Percentiles rank a stretch among this genome's conserved stretches.
Evolutionary conservation across 2,888 invertebrate species (phyloP).

Genomic region (Polydesmus complanatus): DNA sequence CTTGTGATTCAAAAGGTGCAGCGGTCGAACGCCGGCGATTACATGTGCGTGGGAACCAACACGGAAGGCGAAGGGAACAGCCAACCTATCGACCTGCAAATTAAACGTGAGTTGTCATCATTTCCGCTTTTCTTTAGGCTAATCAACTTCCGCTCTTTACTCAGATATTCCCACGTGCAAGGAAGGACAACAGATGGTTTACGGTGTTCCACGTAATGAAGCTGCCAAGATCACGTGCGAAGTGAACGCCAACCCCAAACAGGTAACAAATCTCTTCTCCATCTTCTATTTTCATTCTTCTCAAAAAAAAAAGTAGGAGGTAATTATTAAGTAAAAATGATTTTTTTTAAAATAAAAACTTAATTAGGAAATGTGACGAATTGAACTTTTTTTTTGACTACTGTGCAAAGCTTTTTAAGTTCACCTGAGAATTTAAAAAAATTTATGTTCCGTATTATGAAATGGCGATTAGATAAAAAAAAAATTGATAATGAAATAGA

Average conservation of each 20-base stretch:
- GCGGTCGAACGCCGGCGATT: conserved; percentile 67
- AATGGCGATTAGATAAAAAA: no score
- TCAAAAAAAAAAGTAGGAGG: no score
- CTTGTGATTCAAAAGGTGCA: conserved; percentile 80
- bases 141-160: conserved; percentile 22
- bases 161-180: conserved; percentile 72
- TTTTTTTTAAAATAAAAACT: no score
- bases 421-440: no score
- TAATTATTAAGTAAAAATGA: no score
- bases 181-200: conserved; percentile 54
- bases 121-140: neutral
- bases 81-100: conserved; percentile 20
- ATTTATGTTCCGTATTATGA: no score
- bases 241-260: conserved; percentile 82
- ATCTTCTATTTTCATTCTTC: no score
- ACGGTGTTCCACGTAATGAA: conserved; percentile 78
- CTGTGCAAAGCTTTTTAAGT: no score
- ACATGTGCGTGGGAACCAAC: conserved; percentile 77
- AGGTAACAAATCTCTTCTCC: conserved; percentile 26
- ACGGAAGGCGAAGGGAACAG: conserved; percentile 54
- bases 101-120: conserved; percentile 19
- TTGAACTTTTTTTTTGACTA: no score
- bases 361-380: no score
- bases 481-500: no score
- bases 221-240: conserved; percentile 73